phyloP scores from a whole-genome alignment of 2,888 invertebrate genomes.

The Rutpela maculata region DNA sequence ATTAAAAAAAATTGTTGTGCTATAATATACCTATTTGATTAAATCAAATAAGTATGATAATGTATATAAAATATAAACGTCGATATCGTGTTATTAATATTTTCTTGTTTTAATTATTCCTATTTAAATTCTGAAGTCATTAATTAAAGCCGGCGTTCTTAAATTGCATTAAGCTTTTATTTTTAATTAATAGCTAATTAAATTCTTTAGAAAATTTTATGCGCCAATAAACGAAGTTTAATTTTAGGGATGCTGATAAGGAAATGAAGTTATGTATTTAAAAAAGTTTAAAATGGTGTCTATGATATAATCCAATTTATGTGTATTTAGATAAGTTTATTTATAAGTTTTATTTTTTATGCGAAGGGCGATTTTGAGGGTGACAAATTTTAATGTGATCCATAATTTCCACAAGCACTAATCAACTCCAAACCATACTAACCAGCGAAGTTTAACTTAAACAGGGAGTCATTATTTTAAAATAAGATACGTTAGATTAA shows the following conservation, averaged over 20 bases:
- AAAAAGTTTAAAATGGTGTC: not conserved
- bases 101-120: not conserved
- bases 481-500: no score
- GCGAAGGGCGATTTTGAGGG: no score
- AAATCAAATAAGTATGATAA: no score
- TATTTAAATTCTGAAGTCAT: constrained; percentile 7
- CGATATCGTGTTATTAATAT: not conserved
- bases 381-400: no score
- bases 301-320: not conserved
- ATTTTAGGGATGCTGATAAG: not conserved
- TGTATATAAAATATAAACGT: not conserved
- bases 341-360: no score
- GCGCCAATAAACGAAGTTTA: constrained; percentile 7
- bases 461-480: no score
- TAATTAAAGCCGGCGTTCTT: not conserved
- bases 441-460: no score
- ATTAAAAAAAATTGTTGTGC: no score
- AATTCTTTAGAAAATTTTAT: constrained; percentile 3
- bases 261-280: not conserved
- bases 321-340: no score
- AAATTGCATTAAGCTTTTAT: constrained; percentile 7
- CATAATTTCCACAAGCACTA: no score
- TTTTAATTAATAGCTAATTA: constrained; percentile 7
- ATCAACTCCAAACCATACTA: no score
- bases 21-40: no score